Evolutionary conservation across 2,797 vertebrate genomes (phyloP).

Genomic region (Catharus ustulatus): DNA sequence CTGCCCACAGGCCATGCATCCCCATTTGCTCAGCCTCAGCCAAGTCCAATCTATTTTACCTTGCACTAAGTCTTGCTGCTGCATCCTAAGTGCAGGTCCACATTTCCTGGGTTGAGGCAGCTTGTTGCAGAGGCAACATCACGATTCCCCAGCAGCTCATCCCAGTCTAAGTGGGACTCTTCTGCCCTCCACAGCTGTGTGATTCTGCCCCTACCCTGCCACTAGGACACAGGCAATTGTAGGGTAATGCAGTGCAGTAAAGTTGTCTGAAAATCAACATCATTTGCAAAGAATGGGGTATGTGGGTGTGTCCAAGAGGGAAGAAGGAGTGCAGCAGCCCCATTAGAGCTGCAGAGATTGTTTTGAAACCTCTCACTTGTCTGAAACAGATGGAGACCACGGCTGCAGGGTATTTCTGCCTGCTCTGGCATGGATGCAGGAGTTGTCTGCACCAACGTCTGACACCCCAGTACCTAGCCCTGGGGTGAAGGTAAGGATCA

Average conservation of each 20-base stretch:
- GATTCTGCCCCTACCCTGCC: not conserved
- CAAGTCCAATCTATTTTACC: not conserved
- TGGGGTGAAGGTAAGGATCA: not conserved
- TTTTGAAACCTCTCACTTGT: not conserved
- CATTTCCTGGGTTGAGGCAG: not conserved
- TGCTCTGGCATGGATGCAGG: not conserved
- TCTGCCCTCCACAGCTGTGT: not conserved
- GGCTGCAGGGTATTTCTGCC: not conserved
- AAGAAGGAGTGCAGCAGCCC: not conserved
- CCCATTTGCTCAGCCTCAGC: not conserved
- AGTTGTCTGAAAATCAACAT: not conserved
- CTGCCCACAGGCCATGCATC: not conserved
- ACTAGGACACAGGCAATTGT: not conserved
- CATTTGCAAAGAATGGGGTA: not conserved
- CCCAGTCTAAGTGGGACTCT: not conserved
- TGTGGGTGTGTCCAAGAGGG: not conserved
- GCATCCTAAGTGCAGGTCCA: not conserved
- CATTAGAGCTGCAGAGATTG: not conserved
- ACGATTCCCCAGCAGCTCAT: not conserved
- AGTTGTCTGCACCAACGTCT: accelerated
- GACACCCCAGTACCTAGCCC: not conserved
- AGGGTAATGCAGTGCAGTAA: not conserved
- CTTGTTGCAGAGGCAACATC: not conserved
- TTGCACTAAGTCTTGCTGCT: not conserved
- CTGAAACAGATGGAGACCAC: not conserved